phyloP scores from a whole-genome alignment of 2,888 invertebrate genomes.

The Platycheirus rosarum region DNA sequence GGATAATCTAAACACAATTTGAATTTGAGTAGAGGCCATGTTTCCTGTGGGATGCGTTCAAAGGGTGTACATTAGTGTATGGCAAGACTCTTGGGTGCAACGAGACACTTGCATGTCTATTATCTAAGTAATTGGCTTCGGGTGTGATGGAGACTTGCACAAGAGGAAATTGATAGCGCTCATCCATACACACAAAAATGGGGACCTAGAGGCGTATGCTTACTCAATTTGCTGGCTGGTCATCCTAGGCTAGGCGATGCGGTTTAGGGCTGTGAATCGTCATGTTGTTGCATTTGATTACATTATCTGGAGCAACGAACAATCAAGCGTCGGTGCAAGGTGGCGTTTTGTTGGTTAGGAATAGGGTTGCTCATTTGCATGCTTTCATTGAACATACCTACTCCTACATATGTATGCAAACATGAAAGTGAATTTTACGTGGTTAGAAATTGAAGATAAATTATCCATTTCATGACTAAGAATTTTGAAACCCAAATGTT shows the following conservation, averaged over 20 bases:
- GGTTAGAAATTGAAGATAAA: too few species aligned
- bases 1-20: constrained; percentile 41
- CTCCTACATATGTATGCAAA: too few species aligned
- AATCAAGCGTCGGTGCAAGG: constrained; percentile 33
- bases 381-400: too few species aligned
- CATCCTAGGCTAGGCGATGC: constrained; percentile 21
- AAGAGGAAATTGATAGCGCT: constrained; percentile 40
- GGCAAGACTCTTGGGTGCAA: background rate
- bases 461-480: too few species aligned
- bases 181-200: constrained; percentile 25
- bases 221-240: constrained; percentile 23
- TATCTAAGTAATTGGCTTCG: constrained; percentile 66
- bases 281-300: constrained; percentile 54
- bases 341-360: constrained; percentile 11
- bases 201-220: constrained; percentile 33
- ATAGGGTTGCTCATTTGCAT: background rate
- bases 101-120: constrained; percentile 39
- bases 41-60: constrained; percentile 46
- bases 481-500: too few species aligned
- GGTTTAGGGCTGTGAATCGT: constrained; percentile 21
- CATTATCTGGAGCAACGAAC: constrained; percentile 44
- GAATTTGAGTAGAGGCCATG: constrained; percentile 16
- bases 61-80: constrained; percentile 18
- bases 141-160: constrained; percentile 41
- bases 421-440: too few species aligned